phyloP scores from a whole-genome alignment of 2,888 invertebrate genomes.

The Oscheius sp. region DNA sequence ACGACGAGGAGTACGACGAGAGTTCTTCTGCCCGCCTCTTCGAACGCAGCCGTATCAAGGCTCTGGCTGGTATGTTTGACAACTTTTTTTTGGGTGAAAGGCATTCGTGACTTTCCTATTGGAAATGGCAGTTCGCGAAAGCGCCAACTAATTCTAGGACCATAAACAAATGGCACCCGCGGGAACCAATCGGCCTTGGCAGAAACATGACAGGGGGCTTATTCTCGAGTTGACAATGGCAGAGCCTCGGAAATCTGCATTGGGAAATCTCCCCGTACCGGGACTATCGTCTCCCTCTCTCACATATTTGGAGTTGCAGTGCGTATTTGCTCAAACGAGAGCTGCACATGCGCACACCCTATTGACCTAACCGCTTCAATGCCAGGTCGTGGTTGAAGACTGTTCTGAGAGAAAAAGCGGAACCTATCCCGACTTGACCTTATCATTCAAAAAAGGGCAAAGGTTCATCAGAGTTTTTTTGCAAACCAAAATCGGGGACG shows the following conservation, averaged over 20 bases:
- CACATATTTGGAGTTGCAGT: constrained; percentile 30
- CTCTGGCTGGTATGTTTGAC: constrained; percentile 83
- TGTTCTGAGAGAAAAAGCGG: background rate
- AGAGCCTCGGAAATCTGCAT: constrained; percentile 4
- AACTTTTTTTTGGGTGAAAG: background rate
- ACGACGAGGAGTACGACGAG: constrained; percentile 87
- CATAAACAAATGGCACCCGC: constrained; percentile 30
- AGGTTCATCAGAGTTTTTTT: too few relatives aligned
- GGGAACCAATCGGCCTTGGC: constrained; percentile 13
- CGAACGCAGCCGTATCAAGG: constrained; percentile 98
- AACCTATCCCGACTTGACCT: background rate
- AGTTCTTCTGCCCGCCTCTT: constrained; percentile 98
- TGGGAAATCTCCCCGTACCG: constrained; percentile 10
- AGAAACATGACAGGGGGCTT: constrained; percentile 8
- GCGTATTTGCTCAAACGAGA: constrained; percentile 28
- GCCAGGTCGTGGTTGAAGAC: background rate
- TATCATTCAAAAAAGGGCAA: too few relatives aligned
- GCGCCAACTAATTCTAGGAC: constrained; percentile 28
- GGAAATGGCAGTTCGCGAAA: constrained; percentile 5
- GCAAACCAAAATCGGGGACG: background rate
- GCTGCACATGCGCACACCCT: constrained; percentile 28
- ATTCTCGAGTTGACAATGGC: constrained; percentile 6
- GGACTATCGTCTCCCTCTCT: constrained; percentile 13
- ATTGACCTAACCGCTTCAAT: constrained; percentile 27
- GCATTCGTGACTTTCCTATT: background rate